Base-by-base conservation (phyloP, 2,888 invertebrate species). In the Trichogramma dendrolimi region DNA sequence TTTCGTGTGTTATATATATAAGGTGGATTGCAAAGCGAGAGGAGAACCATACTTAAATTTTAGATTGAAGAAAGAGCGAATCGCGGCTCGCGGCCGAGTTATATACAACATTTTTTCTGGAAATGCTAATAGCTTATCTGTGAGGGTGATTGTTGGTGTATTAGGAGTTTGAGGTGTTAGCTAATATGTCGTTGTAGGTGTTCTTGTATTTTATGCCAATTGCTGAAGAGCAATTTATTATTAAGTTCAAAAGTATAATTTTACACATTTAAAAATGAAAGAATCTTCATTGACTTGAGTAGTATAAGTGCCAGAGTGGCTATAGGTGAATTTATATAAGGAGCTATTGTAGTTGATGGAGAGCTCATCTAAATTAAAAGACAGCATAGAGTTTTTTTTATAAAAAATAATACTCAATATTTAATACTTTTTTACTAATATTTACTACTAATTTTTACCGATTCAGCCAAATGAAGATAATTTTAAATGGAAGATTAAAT, bases 81-180 rank as follows among this genome's bases (percentile, higher is more conserved):
- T 14, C 14, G 2, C 14, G 14, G 14, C 2, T 14, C 14, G 2
- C 14, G 14, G 14, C 14, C 14, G 14, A 14, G 14, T 14, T 14
- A 14, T 14, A 14, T 1, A 14, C 2, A 14, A 14, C 14, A 14
- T 14, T 14, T 14, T 14, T 14, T 14, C 14, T 14, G 14, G 14
- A 14, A 14, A 14, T 14, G 14, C 14, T 14, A 1, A 14, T 14
- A 62, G 66, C 67, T 72, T 76, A 91, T 91, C 91, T 78, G 91
- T 90, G 77, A 92, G 85, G 79, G 90, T 89, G 79, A 92, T 92
- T 70, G 89, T 89, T 70, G 91, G 91, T 72, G 91, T 91, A 81
- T 89, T 87, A 67, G 87, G 87, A 67, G 87, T 86, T 69, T 85
- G 85, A 7, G 84, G 83, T 55, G 84, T 83, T 64, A 83, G 75